These are phyloP conservation scores for Heterohyrax brucei DNA, from an alignment of 2,797 vertebrate species.

Conservation along the genomic window DNA sequence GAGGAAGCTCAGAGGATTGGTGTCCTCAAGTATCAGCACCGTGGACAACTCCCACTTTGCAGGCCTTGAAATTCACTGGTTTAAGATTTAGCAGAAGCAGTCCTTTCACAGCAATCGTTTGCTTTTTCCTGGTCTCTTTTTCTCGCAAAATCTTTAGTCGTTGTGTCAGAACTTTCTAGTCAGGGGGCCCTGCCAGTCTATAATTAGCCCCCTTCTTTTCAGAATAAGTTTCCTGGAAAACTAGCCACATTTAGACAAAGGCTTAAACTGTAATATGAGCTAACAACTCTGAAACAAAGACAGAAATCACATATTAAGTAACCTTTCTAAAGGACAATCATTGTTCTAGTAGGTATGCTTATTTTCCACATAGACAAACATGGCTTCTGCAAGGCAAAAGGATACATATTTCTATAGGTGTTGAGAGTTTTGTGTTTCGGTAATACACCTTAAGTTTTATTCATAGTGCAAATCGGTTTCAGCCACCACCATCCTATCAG, in stretches of 20 bases:
- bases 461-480: constrained; percentile 39
- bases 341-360: constrained; percentile 9
- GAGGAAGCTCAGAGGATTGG: not conserved
- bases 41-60: constrained; percentile 85
- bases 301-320: constrained; percentile 9
- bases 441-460: not conserved
- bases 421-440: constrained; percentile 40
- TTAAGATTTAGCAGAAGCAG: not conserved
- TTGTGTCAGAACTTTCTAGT: not conserved
- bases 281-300: constrained; percentile 56
- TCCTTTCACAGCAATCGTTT: not conserved
- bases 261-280: constrained; percentile 27
- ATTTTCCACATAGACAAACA: not conserved
- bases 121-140: not conserved
- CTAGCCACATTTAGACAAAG: not conserved
- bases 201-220: constrained; percentile 48
- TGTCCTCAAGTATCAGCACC: constrained; percentile 87
- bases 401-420: not conserved
- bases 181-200: not conserved
- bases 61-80: not conserved
- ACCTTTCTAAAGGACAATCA: constrained; percentile 44
- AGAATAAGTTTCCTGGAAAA: constrained; percentile 64
- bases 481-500: constrained; percentile 59
- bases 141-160: not conserved
- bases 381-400: not conserved